Percentiles rank a stretch among this genome's conserved stretches.
phyloP scores from a whole-genome alignment of 92 coral and sea anemone genomes.

The Heteractis magnifica region DNA sequence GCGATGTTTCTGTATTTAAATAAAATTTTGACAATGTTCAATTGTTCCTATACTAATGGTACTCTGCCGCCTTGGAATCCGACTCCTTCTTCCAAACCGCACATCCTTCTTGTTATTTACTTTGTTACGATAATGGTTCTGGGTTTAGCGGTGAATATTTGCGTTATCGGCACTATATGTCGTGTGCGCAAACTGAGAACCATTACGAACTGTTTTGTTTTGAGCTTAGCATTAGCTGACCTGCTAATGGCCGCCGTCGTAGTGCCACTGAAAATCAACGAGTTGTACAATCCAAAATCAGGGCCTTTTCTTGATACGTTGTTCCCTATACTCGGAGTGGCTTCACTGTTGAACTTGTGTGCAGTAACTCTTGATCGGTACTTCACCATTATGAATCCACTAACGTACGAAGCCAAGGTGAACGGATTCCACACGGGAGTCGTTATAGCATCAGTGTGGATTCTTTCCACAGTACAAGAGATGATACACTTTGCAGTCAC shows the following conservation, averaged over 20 bases:
- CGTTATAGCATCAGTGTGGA: slow-evolving; percentile 70
- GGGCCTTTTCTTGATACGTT: slow-evolving; percentile 51
- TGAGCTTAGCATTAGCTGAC: slow-evolving; percentile 82
- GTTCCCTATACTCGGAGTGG: slow-evolving; percentile 80
- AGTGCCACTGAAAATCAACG: slow-evolving; percentile 66
- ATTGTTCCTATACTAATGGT: slow-evolving; percentile 4
- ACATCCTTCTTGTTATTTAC: slow-evolving; percentile 38
- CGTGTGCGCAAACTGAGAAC: slow-evolving; percentile 74
- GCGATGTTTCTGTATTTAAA: not conserved
- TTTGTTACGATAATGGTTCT: slow-evolving; percentile 51
- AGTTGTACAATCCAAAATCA: slow-evolving; percentile 18
- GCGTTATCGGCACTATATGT: slow-evolving; percentile 63
- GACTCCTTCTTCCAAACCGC: not conserved
- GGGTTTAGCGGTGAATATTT: slow-evolving; percentile 49
- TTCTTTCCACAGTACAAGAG: slow-evolving; percentile 69
- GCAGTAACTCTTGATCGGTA: slow-evolving; percentile 94
- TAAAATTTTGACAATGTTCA: not conserved
- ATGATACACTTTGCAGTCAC: slow-evolving; percentile 50
- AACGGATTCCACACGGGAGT: slow-evolving; percentile 53
- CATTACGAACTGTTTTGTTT: slow-evolving; percentile 80
- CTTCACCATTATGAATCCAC: slow-evolving; percentile 70
- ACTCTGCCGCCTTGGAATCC: not conserved
- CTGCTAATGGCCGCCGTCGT: slow-evolving; percentile 71
- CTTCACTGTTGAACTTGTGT: slow-evolving; percentile 85
- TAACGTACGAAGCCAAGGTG: slow-evolving; percentile 68